Conservation (phyloP, 2,113 vertebrate genomes). For the Malurus melanocephalus region DNA sequence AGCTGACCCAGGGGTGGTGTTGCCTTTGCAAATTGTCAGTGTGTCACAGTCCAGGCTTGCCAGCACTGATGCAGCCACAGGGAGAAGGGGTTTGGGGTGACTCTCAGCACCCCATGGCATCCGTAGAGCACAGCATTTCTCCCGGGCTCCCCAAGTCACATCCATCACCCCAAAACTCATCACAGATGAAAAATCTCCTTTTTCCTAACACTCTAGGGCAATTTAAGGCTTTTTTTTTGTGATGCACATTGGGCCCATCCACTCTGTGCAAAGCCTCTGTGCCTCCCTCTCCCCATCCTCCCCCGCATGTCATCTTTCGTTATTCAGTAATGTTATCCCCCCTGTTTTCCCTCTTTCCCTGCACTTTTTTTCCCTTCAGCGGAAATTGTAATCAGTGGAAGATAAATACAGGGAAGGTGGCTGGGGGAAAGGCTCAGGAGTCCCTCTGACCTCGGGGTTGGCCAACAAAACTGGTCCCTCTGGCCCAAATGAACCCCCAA, state of each 20-base stretch:
- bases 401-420: slow-evolving; percentile 16
- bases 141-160: too few species aligned
- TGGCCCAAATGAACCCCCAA: not conserved
- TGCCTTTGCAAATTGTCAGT: not conserved
- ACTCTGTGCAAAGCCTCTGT: not conserved
- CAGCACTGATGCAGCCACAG: fast-evolving
- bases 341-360: not conserved
- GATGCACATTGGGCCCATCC: not conserved
- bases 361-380: not conserved
- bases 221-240: not conserved
- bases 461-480: not conserved
- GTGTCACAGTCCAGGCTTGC: not conserved
- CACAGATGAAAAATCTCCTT: fast-evolving
- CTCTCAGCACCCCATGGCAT: not conserved
- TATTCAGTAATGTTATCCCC: not conserved
- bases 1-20: not conserved
- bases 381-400: slow-evolving; percentile 52
- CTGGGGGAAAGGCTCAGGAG: not conserved
- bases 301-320: not conserved
- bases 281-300: not conserved
- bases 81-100: not conserved
- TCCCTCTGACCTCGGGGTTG: not conserved
- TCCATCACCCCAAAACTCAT: not conserved
- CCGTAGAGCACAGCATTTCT: fast-evolving
- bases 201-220: not conserved